phyloP scores from a whole-genome alignment of 2,888 invertebrate genomes.

The Sphecodes monilicornis region DNA sequence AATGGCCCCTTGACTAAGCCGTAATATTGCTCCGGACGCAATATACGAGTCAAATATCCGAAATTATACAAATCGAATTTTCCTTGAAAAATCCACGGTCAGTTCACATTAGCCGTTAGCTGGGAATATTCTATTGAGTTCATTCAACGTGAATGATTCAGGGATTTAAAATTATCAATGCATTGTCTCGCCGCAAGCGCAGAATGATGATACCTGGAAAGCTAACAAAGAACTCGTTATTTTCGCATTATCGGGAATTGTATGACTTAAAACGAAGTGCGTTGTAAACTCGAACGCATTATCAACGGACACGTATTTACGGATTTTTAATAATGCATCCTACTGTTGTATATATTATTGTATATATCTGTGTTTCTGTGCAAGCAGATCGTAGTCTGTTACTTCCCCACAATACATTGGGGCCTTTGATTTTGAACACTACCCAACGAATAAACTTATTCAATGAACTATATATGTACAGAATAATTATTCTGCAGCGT shows the following conservation, averaged over 20 bases:
- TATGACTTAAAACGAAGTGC: slow-evolving; percentile 1
- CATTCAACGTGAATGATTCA: neutral
- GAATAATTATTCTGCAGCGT: neutral
- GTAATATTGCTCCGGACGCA: neutral
- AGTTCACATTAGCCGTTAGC: neutral
- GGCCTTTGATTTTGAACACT: slow-evolving; percentile 9
- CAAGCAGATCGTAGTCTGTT: slow-evolving; percentile 16
- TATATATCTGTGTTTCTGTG: neutral
- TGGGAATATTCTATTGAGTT: neutral
- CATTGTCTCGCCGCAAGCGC: neutral
- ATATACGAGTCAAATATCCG: neutral
- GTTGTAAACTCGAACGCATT: slow-evolving; percentile 23
- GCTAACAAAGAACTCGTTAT: slow-evolving; percentile 19
- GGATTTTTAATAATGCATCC: slow-evolving; percentile 25
- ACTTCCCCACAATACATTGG: slow-evolving; percentile 13
- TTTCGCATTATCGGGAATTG: slow-evolving; percentile 27
- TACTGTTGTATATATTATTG: neutral
- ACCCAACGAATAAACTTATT: slow-evolving; percentile 9
- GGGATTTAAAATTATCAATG: neutral
- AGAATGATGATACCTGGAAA: neutral
- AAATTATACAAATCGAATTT: neutral
- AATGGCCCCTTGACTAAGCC: neutral
- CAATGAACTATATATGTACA: neutral
- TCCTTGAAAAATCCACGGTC: neutral
- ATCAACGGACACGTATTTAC: slow-evolving; percentile 11